Evolutionary conservation across 2,113 vertebrate genomes (phyloP), one percentile per base, ranked within the genome.

Genomic region (Girardinichthys multiradiatus): DNA sequence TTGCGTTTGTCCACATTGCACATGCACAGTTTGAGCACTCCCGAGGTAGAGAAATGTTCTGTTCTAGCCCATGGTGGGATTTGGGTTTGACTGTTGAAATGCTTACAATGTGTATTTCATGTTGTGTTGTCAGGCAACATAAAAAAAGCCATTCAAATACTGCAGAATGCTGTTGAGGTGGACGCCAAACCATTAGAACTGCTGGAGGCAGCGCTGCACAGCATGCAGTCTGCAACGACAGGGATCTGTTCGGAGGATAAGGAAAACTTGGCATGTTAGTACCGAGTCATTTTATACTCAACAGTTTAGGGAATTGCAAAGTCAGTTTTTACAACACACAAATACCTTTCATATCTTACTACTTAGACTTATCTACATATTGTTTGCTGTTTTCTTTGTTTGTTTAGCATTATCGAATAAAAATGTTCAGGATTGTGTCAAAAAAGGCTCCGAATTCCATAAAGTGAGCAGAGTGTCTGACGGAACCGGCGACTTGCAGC

Each of bases 1-100:
- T 98, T 94, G 97, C 97, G 81, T 98, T 99, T 90, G 98, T 98
- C 58, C 97, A 99, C 21, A 76, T 97, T 77, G 96, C 97, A 80
- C 95, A 96, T 92, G 97, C 97, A 62, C 95, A 97, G 27, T 99
- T 98, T 94, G 96, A 98, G 77, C 91, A 96, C 21, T 94, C 93
- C 42, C 96, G 95, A 95, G 97, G 97, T 98, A 74, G 67, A 85
- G 26, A 37, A 26, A 8, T 28, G 7, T 14, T 10, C 4, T n/a
- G n/a, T 42, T 58, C 37, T 28, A 54, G 48, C 48, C 9, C 8
- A 21, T n/a, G 21, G 0, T n/a, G 17, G 42, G 4, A 17, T 45
- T 5, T 45, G 17, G 42, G 11, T 67, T 0, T 29, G 26, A 68
- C 37, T 29, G 42, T 19, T 66, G 19, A 11, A 64, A 27, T 37